phyloP scores from a whole-genome alignment of 2,797 vertebrate species.

The Megaceryle alcyon region DNA sequence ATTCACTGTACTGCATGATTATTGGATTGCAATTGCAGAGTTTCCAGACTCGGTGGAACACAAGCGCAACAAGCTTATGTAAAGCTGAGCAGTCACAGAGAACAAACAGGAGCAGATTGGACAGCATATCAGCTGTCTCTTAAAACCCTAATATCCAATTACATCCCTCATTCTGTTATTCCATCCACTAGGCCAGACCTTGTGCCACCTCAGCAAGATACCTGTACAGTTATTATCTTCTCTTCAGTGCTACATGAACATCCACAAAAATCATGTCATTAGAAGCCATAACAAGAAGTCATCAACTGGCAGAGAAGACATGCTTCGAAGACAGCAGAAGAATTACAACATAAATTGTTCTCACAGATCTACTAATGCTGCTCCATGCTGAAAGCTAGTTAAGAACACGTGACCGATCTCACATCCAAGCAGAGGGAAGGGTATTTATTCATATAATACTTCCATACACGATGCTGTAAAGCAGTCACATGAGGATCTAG shows the following conservation, averaged over 20 bases:
- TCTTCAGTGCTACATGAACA: background rate
- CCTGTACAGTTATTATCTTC: background rate
- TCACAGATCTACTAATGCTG: background rate
- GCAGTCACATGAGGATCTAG: background rate
- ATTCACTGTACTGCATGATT: background rate
- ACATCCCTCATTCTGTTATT: background rate
- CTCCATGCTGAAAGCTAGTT: background rate
- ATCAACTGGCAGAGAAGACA: background rate
- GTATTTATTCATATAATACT: background rate
- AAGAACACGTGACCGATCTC: background rate
- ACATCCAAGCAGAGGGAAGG: background rate
- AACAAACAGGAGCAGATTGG: background rate
- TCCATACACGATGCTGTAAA: background rate
- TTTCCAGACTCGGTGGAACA: background rate
- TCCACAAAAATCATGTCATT: background rate
- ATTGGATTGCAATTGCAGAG: background rate
- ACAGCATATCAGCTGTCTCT: background rate
- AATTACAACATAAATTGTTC: background rate
- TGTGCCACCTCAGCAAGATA: background rate
- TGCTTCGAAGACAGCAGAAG: background rate
- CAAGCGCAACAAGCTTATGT: background rate
- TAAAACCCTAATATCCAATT: background rate
- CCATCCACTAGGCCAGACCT: background rate
- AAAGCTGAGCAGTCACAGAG: background rate
- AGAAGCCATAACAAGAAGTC: background rate